Percentiles rank a stretch among this genome's conserved stretches.
phyloP scores from a whole-genome alignment of 1,140 invertebrate species.

The Phymorhynchus buccinoides region DNA sequence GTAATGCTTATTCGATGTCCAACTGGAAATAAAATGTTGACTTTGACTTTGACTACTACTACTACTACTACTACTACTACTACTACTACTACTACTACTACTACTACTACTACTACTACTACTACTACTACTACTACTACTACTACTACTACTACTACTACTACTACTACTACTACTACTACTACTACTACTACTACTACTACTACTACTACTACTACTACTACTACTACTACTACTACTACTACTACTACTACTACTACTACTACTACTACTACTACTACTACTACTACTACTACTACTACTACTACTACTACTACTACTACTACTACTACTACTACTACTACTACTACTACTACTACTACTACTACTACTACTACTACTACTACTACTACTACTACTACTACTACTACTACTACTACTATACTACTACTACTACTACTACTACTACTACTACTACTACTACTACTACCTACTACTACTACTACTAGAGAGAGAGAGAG shows the following conservation, averaged over 20 bases:
- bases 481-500: no score
- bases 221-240: slow-evolving; percentile 16
- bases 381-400: slow-evolving; percentile 16
- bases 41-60: slow-evolving; percentile 8
- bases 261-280: slow-evolving; percentile 9
- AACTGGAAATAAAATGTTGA: no score
- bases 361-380: slow-evolving; percentile 15
- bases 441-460: no score
- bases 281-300: slow-evolving; percentile 15
- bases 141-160: slow-evolving; percentile 17
- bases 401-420: no score
- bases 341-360: slow-evolving; percentile 16
- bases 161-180: slow-evolving; percentile 16
- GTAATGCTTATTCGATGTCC: no score
- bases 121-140: slow-evolving; percentile 15
- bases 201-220: slow-evolving; percentile 17
- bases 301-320: slow-evolving; percentile 15
- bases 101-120: slow-evolving; percentile 15
- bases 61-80: slow-evolving; percentile 15
- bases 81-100: slow-evolving; percentile 16
- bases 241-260: slow-evolving; percentile 16
- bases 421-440: no score
- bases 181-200: slow-evolving; percentile 16
- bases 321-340: slow-evolving; percentile 17
- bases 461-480: no score